These are phyloP conservation scores for Hormaphis cornu DNA, from an alignment of 1,140 invertebrate species.

Conservation along the genomic window DNA sequence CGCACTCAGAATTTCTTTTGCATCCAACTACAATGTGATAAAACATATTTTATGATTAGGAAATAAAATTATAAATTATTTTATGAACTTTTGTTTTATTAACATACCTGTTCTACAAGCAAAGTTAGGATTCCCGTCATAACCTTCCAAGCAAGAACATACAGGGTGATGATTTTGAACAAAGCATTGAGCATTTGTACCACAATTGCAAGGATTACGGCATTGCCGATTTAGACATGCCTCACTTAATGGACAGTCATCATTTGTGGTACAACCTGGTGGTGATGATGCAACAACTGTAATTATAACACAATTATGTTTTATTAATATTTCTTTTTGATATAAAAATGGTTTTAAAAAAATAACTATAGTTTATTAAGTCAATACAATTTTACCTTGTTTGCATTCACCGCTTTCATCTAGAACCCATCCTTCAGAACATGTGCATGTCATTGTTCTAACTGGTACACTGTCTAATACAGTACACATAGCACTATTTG, in stretches of 20 bases:
- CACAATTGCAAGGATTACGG: slow-evolving; percentile 77
- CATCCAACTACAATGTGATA: slow-evolving; percentile 53
- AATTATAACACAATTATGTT: background rate
- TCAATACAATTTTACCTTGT: slow-evolving; percentile 43
- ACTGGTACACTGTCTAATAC: slow-evolving; percentile 73
- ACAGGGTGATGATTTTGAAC: slow-evolving; percentile 74
- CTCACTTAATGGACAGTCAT: slow-evolving; percentile 65
- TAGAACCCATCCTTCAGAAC: slow-evolving; percentile 70
- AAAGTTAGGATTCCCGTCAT: slow-evolving; percentile 73
- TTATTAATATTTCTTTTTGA: background rate
- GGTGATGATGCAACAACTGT: slow-evolving; percentile 53
- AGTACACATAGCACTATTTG: slow-evolving; percentile 59
- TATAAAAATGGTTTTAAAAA: background rate
- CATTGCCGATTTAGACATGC: slow-evolving; percentile 78
- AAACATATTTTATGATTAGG: background rate
- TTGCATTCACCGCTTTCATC: slow-evolving; percentile 65
- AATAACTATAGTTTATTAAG: background rate
- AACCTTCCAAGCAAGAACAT: slow-evolving; percentile 71
- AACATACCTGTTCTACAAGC: slow-evolving; percentile 53
- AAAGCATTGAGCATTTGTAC: slow-evolving; percentile 69
- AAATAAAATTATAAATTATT: background rate
- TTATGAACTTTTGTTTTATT: background rate
- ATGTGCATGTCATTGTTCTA: slow-evolving; percentile 73
- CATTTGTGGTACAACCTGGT: slow-evolving; percentile 64
- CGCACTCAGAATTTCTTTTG: slow-evolving; percentile 66